phyloP scores from a whole-genome alignment of 2,797 vertebrate genomes.

The Denticeps clupeoides region DNA sequence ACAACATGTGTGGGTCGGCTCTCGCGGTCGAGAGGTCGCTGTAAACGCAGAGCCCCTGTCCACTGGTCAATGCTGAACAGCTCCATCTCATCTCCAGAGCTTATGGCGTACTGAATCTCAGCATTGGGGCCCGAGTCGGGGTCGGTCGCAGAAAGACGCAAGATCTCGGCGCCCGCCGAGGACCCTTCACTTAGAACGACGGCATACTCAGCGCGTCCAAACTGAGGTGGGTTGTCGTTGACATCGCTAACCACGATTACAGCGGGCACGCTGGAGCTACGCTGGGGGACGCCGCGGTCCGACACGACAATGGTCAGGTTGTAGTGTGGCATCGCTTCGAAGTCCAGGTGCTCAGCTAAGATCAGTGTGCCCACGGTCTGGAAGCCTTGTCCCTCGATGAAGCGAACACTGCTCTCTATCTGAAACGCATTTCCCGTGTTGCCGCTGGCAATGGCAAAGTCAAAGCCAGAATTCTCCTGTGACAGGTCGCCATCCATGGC shows the following conservation, averaged over 20 bases:
- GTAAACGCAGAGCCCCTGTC: conserved; percentile 73
- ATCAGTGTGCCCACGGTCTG: conserved; percentile 75
- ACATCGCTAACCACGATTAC: conserved; percentile 73
- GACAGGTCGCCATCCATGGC: conserved; percentile 78
- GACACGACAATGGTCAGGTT: conserved; percentile 85
- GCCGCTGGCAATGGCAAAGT: conserved; percentile 85
- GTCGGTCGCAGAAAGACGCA: conserved; percentile 77
- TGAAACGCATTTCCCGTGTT: conserved; percentile 84
- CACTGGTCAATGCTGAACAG: conserved; percentile 78
- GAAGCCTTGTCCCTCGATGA: conserved; percentile 67
- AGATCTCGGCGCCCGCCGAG: conserved; percentile 72
- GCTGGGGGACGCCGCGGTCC: conserved; percentile 80
- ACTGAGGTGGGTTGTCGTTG: conserved; percentile 85
- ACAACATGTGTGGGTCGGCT: conserved; percentile 63
- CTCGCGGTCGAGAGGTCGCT: conserved; percentile 74
- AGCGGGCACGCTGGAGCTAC: conserved; percentile 71
- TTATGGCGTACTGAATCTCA: conserved; percentile 75
- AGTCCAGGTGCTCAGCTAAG: conserved; percentile 80
- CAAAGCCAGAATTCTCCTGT: conserved; percentile 76
- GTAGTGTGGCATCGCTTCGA: conserved; percentile 73
- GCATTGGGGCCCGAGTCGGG: conserved; percentile 76
- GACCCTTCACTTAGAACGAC: conserved; percentile 74
- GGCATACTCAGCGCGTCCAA: conserved; percentile 67
- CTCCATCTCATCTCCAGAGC: conserved; percentile 77
- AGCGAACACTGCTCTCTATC: conserved; percentile 79